Percentiles rank a stretch among this genome's conserved stretches.
Conservation (phyloP, 2,797 vertebrate genomes). For the Lates japonicus region DNA sequence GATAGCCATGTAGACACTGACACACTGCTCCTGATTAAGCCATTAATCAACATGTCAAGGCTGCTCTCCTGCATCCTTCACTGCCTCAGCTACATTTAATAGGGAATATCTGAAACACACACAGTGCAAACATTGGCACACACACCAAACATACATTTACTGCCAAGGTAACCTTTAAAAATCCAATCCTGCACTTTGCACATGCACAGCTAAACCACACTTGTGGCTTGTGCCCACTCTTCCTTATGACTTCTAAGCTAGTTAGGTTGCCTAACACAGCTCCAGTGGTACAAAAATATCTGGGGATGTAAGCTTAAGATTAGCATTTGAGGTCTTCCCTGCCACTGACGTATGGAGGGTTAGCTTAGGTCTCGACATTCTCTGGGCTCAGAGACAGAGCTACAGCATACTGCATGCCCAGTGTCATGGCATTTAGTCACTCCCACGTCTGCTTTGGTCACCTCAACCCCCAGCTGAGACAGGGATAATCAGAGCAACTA, state of each 20-base stretch:
- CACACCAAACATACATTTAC: constrained; percentile 3
- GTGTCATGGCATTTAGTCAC: constrained; percentile 18
- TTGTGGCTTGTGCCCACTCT: not conserved
- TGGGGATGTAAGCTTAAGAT: constrained; percentile 75
- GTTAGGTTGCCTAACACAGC: constrained; percentile 42
- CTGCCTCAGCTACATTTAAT: constrained; percentile 44
- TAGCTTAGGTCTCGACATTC: constrained; percentile 19
- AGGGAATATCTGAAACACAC: constrained; percentile 52
- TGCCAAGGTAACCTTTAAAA: constrained; percentile 46
- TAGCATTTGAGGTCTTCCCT: constrained; percentile 71
- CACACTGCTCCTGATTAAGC: constrained; percentile 74
- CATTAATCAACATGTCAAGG: constrained; percentile 81
- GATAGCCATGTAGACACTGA: constrained; percentile 67
- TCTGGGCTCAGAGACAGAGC: constrained; percentile 9
- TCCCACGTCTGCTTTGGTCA: constrained; percentile 40
- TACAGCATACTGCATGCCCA: not conserved
- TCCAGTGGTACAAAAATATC: constrained; percentile 55
- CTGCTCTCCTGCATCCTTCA: constrained; percentile 49
- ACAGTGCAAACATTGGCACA: not conserved
- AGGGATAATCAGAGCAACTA: constrained; percentile 25
- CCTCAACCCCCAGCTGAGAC: constrained; percentile 22
- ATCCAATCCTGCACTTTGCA: not conserved
- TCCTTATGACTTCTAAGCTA: constrained; percentile 47
- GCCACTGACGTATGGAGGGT: constrained; percentile 39
- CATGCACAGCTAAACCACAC: constrained; percentile 17